Evolutionary conservation across 2,113 vertebrate genomes (phyloP).

Genomic region (Hemiprocne comata): DNA sequence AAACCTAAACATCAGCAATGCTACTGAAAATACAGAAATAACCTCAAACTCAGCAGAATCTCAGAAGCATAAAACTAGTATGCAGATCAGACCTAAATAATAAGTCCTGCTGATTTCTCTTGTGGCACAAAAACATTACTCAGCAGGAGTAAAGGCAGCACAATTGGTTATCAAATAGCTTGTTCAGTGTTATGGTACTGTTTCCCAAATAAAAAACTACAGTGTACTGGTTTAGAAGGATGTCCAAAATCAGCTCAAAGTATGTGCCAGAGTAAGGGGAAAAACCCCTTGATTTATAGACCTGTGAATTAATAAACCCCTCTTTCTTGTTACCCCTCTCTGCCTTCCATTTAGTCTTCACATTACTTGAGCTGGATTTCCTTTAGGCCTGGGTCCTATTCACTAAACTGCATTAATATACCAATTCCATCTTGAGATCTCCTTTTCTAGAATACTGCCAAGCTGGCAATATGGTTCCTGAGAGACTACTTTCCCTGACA

Average conservation of each 20-base stretch:
- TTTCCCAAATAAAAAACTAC: neutral
- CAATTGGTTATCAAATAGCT: neutral
- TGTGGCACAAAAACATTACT: neutral
- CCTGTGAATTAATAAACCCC: neutral
- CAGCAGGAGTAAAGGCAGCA: neutral
- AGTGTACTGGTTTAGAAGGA: neutral
- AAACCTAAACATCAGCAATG: neutral
- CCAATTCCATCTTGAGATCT: neutral
- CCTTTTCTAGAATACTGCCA: constrained; percentile 29
- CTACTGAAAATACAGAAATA: neutral
- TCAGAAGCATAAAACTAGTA: neutral
- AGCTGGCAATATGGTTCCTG: constrained; percentile 22
- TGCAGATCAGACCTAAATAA: neutral
- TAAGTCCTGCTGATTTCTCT: neutral
- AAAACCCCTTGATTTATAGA: neutral
- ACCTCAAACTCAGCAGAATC: neutral
- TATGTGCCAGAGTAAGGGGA: neutral
- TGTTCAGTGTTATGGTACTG: neutral
- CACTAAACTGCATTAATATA: neutral
- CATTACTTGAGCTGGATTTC: constrained; percentile 22
- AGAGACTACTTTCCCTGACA: constrained; percentile 2
- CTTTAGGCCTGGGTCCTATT: neutral
- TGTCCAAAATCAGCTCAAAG: neutral
- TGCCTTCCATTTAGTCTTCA: neutral
- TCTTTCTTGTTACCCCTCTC: constrained; percentile 2